phyloP scores from a whole-genome alignment of 2,797 vertebrate species.

The Alfaro cultratus region DNA sequence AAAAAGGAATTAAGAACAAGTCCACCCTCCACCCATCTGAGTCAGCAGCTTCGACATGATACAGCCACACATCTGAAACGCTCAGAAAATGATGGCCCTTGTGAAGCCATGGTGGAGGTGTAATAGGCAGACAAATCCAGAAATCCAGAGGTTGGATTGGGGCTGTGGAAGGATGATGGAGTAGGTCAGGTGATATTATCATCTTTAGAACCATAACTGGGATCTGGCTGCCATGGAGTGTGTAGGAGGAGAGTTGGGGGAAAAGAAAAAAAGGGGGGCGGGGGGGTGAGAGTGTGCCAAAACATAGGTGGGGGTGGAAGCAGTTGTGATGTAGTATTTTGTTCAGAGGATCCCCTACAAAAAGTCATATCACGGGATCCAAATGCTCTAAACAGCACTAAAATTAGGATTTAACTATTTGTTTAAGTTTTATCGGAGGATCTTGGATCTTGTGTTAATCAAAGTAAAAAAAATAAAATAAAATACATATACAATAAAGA shows the following conservation, averaged over 20 bases:
- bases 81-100: conserved; percentile 33
- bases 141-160: neutral
- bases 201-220: conserved; percentile 42
- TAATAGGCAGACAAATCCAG: conserved; percentile 8
- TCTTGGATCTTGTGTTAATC: neutral
- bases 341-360: neutral
- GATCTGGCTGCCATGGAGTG: conserved; percentile 61
- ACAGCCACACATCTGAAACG: conserved; percentile 11
- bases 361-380: neutral
- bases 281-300: neutral
- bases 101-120: conserved; percentile 22
- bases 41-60: neutral
- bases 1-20: neutral
- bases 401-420: neutral
- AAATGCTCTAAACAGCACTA: neutral
- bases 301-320: conserved; percentile 5
- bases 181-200: conserved; percentile 48
- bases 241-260: conserved; percentile 4
- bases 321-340: neutral
- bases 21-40: neutral
- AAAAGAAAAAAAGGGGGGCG: neutral
- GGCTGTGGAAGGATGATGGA: conserved; percentile 34
- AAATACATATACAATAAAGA: neutral
- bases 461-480: neutral
- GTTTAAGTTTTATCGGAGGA: neutral